Base-by-base conservation (phyloP, 2,797 vertebrate species). In the Typhlichthys subterraneus region DNA sequence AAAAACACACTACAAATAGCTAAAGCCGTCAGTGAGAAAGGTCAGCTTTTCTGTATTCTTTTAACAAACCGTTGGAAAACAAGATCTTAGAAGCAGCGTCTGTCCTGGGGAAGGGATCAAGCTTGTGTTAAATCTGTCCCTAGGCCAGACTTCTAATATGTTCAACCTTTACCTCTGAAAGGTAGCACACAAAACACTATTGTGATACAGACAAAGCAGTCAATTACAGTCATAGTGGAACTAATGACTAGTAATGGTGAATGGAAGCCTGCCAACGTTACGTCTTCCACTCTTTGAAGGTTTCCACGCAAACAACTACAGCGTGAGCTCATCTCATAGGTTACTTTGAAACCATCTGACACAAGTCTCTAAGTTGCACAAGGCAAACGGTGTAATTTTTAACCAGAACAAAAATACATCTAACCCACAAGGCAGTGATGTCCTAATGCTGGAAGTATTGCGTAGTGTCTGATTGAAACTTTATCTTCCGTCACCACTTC, bases 401-500 rank as follows among this genome's bases (percentile, higher is more conserved):
- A 55, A 64, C 14, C 19, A 17, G 57, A 66, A 59, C 49, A 45
- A 63, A 62, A 72, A 75, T 62, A 64, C 57, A 70, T 31, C 53
- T 50, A 56, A 60, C 11, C 49, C 59, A 57, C 69, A 59, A 38
- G 51, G 55, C 19, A 23, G 53, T 54, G 14, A 70, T 85, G 80
- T 57, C 73, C 77, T 87, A 80, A 85, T 65, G 87, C 69, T 48
- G 70, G 68, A 90, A 88, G 89, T 91, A 92, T 93, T 91, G 91
- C 82, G 73, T 72, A 50, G 83, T 75, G 75, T 75, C 75, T 15
- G 81, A 90, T 92, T 90, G 91, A 94, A 91, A 92, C 76, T 77
- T 67, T 88, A 92, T 90, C 91, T 81, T 81, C 71, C 79, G 83
- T 80, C 84, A 61, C 75, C 87, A 73, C 73, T 77, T 85, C 90